A percentile compares a stretch with the other conserved stretches of the same genome.
Conservation (phyloP, 2,797 vertebrate genomes). For the Enteromius fasciolatus region DNA sequence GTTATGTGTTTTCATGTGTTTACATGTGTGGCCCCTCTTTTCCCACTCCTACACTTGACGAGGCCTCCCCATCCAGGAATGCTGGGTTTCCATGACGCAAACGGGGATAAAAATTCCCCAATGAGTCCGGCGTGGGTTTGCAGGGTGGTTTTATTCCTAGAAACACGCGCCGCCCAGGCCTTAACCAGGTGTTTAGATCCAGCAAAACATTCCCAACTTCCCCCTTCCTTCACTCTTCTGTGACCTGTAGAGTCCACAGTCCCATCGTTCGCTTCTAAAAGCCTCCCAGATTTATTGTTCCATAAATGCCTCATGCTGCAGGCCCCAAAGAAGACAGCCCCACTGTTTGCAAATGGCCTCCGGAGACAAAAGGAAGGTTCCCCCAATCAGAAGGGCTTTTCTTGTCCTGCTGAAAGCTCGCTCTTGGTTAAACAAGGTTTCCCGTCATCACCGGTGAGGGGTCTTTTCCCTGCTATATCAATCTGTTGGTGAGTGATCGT, state of each 20-base stretch:
- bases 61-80: constrained; percentile 70
- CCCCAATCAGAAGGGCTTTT: constrained; percentile 65
- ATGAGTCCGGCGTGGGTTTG: constrained; percentile 59
- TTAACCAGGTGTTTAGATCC: constrained; percentile 28
- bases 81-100: constrained; percentile 81
- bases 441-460: constrained; percentile 39
- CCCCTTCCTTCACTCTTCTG: constrained; percentile 58
- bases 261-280: constrained; percentile 66
- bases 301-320: constrained; percentile 75
- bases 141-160: neutral
- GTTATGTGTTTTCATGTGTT: constrained; percentile 16
- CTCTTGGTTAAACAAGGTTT: constrained; percentile 49
- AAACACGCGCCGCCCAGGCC: neutral
- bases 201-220: constrained; percentile 27
- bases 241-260: constrained; percentile 54
- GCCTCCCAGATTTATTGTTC: constrained; percentile 77
- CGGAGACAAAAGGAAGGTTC: constrained; percentile 70
- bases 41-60: constrained; percentile 66
- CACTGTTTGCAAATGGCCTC: constrained; percentile 73
- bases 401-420: constrained; percentile 54
- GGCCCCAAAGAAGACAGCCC: constrained; percentile 64
- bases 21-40: constrained; percentile 49
- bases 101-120: constrained; percentile 78
- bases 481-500: constrained; percentile 43
- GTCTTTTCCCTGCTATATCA: constrained; percentile 14